A percentile compares a stretch with the other conserved stretches of the same genome.
Conservation (phyloP, 2,113 vertebrate genomes). For the Eulacestoma nigropectus region DNA sequence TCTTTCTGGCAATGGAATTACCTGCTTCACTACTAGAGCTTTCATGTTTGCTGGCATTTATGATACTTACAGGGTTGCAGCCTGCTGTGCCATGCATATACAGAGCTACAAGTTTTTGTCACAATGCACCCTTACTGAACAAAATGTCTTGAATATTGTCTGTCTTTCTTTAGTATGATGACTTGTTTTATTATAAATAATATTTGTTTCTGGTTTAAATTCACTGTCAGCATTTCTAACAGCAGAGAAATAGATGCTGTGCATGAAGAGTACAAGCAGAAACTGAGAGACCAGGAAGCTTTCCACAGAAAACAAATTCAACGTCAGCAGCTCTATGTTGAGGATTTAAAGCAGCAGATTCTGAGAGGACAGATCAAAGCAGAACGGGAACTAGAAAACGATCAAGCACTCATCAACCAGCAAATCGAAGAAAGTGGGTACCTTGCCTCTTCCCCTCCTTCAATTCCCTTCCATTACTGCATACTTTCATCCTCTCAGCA, state of each 20-base stretch:
- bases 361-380: constrained; percentile 77
- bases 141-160: not conserved
- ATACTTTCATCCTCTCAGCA: not conserved
- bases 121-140: not conserved
- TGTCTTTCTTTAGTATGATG: not conserved
- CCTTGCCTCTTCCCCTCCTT: not conserved
- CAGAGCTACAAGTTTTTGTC: not conserved
- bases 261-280: constrained; percentile 43
- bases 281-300: constrained; percentile 34
- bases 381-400: constrained; percentile 80
- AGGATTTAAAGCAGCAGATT: constrained; percentile 81
- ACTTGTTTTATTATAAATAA: not conserved
- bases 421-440: constrained; percentile 82
- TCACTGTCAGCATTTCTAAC: constrained; percentile 19
- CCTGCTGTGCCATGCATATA: not conserved
- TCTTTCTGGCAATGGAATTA: not conserved
- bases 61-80: not conserved
- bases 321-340: constrained; percentile 76
- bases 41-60: not conserved
- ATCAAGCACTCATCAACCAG: constrained; percentile 75
- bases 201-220: constrained; percentile 6
- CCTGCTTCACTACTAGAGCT: not conserved
- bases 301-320: constrained; percentile 63
- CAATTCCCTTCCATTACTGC: not conserved
- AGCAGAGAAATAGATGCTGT: constrained; percentile 53